Base-by-base conservation (phyloP, 2,797 vertebrate genomes). In the Varecia variegata region DNA sequence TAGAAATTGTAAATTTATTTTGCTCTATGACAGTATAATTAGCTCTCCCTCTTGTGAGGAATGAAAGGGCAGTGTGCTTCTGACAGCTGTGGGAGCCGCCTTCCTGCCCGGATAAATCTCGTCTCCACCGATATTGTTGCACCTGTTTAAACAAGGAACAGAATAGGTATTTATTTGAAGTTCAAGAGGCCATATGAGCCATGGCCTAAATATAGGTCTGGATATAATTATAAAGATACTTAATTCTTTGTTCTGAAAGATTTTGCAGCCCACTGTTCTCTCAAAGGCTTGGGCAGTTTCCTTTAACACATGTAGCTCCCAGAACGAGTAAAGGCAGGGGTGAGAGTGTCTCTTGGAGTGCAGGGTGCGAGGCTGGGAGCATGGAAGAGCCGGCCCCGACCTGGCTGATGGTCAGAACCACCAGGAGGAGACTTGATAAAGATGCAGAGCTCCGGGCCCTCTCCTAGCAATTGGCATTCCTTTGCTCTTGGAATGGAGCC, bases 101-200 rank as follows among this genome's bases (percentile, higher is more conserved):
- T 96, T 96, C 95, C 93, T 91, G 93, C 73, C 97, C 4, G 81
- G 97, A 97, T 76, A 97, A 97, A 96, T 95, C 94, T 67, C 88
- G 40, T 54, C 89, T 95, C 94, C 97, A 82, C 97, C 80, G 2
- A 94, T 97, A 96, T 90, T 91, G 52, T 94, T 95, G 97, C 97
- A 98, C 97, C 97, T 98, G 98, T 96, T 98, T 96, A 97, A 98
- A 98, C 97, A 98, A 95, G 91, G 91, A n/a, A 94, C 52, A 95
- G 92, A 65, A 96, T 62, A 97, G 97, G 97, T 97, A 96, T 80
- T 98, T 90, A 97, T 97, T 98, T 95, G 95, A 96, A 97, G 93
- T 96, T 97, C 93, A 97, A 91, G 94, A 98, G 97, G 95, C 92
- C 97, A 96, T 56, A 38, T 77, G 97, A 98, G 96, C 93, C 95